Evolutionary conservation across 1,140 invertebrate genomes (phyloP), one percentile per base, ranked within the genome.

Genomic region (Trichomalopsis sarcophagae): DNA sequence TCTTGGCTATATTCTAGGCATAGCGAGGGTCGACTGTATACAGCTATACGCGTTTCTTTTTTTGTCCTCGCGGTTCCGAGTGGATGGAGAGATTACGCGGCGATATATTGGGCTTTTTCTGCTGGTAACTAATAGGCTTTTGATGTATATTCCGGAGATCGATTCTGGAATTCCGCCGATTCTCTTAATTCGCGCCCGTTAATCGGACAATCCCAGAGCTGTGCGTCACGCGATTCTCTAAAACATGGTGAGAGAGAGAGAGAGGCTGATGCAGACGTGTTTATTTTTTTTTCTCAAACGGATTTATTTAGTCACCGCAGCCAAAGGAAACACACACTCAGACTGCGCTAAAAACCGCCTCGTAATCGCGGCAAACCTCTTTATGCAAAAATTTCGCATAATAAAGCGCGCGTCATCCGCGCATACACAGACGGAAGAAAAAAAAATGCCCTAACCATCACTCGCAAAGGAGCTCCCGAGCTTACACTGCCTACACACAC

Each of bases 61-160:
- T 36, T 79, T 33, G n/a, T 62, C 27, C 21, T 27, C 30, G 40
- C 33, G 36, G 27, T 50, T 68, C 73, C 62, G 13, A 27, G 17
- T 55, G 55, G 77, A 40, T 9, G 23, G 21, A 79, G 36, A 68
- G 77, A 79, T 79, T 79, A 33, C 30, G 11, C n/a, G 40, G 23
- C 73, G 66, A 81, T 81, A 23, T 73, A 73, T 55, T 33, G 7
- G 40, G 27, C 27, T 50, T 47, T 21, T 81, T 71, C 17, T n/a
- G 55, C 55, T 47, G 47, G 71, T 66, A 82, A 82, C 55, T 83
- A 83, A 83, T 83, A 83, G 81, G 81, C 74, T 83, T 77, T 83
- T 83, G 81, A 83, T 77, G 81, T 83, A 83, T 47, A 68, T 7
- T 30, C 27, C 13, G 2, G 5, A 30, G 69, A 66, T 68, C 27